Percentiles rank a stretch among this genome's conserved stretches.
phyloP scores from a whole-genome alignment of 2,797 vertebrate genomes.

The Squalus acanthias region DNA sequence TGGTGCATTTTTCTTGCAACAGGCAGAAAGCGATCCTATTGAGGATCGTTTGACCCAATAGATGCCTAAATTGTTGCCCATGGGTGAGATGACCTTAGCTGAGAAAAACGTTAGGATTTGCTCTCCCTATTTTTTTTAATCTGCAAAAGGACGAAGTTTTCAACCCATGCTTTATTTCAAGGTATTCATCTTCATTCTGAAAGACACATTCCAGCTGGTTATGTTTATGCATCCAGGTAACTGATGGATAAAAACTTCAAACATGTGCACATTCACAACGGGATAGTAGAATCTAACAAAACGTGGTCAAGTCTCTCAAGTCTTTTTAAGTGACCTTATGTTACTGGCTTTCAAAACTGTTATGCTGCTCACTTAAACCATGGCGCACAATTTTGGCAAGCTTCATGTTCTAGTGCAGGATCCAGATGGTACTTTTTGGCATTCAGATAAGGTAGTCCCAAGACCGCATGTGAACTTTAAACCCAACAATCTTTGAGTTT shows the following conservation, averaged over 20 bases:
- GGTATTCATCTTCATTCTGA: background rate
- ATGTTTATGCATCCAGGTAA: background rate
- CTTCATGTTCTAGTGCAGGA: background rate
- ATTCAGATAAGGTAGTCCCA: background rate
- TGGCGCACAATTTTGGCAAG: background rate
- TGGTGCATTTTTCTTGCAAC: background rate
- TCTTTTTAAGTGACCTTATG: background rate
- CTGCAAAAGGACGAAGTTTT: background rate
- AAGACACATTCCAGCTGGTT: background rate
- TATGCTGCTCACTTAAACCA: background rate
- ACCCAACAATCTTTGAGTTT: background rate
- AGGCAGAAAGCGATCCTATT: background rate
- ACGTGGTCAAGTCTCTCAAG: background rate
- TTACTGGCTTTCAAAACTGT: background rate
- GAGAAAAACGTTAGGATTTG: background rate
- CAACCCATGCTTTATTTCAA: background rate
- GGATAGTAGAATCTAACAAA: background rate
- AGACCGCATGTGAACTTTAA: background rate
- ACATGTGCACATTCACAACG: background rate
- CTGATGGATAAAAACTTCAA: background rate
- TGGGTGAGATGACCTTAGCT: background rate
- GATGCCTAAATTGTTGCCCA: background rate
- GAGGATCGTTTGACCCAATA: background rate
- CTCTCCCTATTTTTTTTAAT: background rate
- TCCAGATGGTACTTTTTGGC: background rate